Evolutionary conservation across 2,888 invertebrate genomes (phyloP).

Genomic region (Gastracanthus pulcherrimus): DNA sequence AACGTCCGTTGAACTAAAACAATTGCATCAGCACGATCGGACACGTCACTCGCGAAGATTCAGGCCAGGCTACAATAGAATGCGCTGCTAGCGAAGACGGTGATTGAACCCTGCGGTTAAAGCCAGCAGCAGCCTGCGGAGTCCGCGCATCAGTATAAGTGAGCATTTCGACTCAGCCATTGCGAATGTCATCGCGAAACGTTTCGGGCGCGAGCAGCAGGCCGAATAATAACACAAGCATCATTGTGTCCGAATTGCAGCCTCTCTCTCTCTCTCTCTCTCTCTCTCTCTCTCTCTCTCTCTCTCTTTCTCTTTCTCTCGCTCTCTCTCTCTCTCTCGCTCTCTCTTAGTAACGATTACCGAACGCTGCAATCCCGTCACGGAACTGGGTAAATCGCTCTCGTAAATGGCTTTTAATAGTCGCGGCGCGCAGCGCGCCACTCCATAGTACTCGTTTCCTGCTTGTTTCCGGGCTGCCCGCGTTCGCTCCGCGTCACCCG

Average conservation of each 20-base stretch:
- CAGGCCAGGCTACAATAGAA: background rate
- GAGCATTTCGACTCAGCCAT: background rate
- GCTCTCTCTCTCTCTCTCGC: no score
- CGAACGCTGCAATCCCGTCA: constrained; percentile 19
- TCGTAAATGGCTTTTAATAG: constrained; percentile 51
- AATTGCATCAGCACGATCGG: background rate
- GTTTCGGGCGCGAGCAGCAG: no score
- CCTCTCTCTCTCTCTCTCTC: no score
- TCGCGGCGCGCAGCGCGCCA: background rate
- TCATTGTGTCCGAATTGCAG: no score
- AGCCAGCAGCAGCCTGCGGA: background rate
- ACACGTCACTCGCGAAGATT: constrained; percentile 1
- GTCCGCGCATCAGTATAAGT: background rate
- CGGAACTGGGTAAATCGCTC: constrained; percentile 35
- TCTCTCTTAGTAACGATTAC: no score
- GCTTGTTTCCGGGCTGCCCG: constrained; percentile 36
- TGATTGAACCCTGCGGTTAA: constrained; percentile 28
- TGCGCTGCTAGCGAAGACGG: background rate
- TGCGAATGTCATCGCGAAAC: no score
- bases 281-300: background rate
- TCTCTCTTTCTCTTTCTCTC: no score
- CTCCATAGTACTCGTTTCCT: constrained; percentile 41
- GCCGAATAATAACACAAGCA: background rate
- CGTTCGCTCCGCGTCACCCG: no score
- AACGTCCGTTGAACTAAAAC: background rate